Percentiles rank a stretch among this genome's conserved stretches.
These are phyloP conservation scores for Campoplex nolae DNA, from an alignment of 2,888 invertebrate genomes.

Conservation along the genomic window DNA sequence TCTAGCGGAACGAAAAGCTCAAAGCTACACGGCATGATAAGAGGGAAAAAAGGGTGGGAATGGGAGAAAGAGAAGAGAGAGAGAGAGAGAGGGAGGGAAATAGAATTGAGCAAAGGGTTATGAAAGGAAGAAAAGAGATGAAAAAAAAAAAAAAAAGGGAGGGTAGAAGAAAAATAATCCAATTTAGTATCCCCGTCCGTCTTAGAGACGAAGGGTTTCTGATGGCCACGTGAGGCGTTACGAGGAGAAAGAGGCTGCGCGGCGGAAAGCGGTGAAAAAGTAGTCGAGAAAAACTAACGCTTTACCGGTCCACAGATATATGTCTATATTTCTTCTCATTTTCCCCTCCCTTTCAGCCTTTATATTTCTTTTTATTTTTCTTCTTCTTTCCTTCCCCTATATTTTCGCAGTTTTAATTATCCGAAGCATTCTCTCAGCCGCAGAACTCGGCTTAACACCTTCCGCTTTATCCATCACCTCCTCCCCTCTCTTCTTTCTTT, in stretches of 20 bases:
- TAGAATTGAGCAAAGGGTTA: neutral
- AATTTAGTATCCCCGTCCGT: conserved; percentile 76
- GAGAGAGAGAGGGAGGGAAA: no score
- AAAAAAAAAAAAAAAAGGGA: conserved; percentile 55
- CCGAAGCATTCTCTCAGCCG: conserved; percentile 65
- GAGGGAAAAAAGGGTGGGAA: conserved; percentile 40
- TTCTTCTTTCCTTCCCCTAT: conserved; percentile 71
- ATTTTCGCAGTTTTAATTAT: conserved; percentile 77
- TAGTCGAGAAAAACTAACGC: conserved; percentile 56
- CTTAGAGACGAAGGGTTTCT: conserved; percentile 68
- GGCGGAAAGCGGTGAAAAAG: conserved; percentile 37
- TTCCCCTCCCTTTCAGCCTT: neutral
- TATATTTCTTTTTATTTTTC: conserved; percentile 71
- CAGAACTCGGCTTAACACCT: conserved; percentile 33
- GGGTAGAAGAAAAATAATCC: conserved; percentile 80
- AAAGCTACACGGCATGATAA: conserved; percentile 52
- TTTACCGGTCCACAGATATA: conserved; percentile 20
- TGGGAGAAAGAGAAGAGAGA: neutral
- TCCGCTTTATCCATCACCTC: conserved; percentile 19
- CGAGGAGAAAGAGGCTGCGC: conserved; percentile 51
- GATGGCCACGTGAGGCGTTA: conserved; percentile 55
- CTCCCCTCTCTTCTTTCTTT: neutral
- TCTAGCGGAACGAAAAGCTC: conserved; percentile 47
- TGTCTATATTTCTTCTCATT: neutral
- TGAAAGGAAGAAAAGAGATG: neutral